A percentile compares a stretch with the other conserved stretches of the same genome.
These are phyloP conservation scores for Stenotaenia linearis DNA, from an alignment of 2,888 invertebrate genomes.

Conservation along the genomic window DNA sequence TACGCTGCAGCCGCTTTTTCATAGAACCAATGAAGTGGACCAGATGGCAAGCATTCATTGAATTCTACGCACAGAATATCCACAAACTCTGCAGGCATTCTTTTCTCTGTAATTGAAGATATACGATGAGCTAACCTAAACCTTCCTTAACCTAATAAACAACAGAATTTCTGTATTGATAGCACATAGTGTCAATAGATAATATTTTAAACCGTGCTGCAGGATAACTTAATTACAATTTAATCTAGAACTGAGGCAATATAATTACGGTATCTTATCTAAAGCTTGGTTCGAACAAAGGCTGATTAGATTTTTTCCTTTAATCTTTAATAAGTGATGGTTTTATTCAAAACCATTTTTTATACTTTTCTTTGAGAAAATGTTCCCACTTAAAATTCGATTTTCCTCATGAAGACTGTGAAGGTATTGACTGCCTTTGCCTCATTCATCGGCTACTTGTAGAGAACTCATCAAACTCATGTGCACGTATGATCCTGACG, in stretches of 20 bases:
- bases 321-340: too few species aligned
- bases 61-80: constrained; percentile 47
- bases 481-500: constrained; percentile 60
- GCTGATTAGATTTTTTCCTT: too few species aligned
- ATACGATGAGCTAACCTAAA: too few species aligned
- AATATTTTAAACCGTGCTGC: too few species aligned
- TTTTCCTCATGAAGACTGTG: neutral
- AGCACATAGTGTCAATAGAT: too few species aligned
- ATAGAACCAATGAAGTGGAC: constrained; percentile 54
- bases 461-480: constrained; percentile 55
- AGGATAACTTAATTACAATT: too few species aligned
- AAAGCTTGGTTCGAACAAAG: too few species aligned
- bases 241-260: too few species aligned
- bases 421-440: constrained; percentile 51
- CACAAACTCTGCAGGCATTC: neutral
- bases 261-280: too few species aligned
- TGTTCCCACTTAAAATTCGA: constrained; percentile 41
- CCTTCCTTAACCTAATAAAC: neutral
- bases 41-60: constrained; percentile 54
- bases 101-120: neutral
- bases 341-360: too few species aligned
- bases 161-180: neutral
- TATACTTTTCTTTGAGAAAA: constrained; percentile 47
- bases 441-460: constrained; percentile 53
- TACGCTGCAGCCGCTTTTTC: constrained; percentile 53